A percentile compares a stretch with the other conserved stretches of the same genome.
phyloP scores from a whole-genome alignment of 2,888 invertebrate species.

The Chrysina gloriosa region DNA sequence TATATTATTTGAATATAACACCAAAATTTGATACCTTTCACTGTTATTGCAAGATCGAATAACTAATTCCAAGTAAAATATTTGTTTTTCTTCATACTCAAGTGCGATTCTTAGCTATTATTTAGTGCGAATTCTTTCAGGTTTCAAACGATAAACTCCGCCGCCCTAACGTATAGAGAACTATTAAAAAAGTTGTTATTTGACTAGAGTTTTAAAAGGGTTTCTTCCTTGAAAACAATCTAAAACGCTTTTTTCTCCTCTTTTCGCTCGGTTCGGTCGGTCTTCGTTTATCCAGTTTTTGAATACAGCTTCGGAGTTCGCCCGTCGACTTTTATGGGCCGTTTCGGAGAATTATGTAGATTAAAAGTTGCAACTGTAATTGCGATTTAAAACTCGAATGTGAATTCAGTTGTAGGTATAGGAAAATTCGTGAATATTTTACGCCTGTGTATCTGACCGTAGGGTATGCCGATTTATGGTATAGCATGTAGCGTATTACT shows the following conservation, averaged over 20 bases:
- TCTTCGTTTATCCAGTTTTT: slow-evolving; percentile 49
- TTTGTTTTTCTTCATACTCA: no score
- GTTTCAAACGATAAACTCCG: slow-evolving; percentile 16
- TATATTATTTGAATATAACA: no score
- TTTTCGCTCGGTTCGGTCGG: slow-evolving; percentile 23
- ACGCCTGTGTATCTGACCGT: slow-evolving; percentile 42
- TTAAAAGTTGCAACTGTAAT: slow-evolving; percentile 61
- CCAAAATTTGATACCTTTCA: no score
- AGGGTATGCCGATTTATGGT: slow-evolving; percentile 27
- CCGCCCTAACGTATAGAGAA: slow-evolving; percentile 27
- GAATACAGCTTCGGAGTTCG: slow-evolving; percentile 50
- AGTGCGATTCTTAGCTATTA: slow-evolving; percentile 8
- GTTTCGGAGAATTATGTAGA: slow-evolving; percentile 59
- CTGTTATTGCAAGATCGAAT: no score
- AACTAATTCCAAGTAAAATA: no score
- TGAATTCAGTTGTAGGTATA: slow-evolving; percentile 46
- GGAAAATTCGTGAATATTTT: slow-evolving; percentile 49
- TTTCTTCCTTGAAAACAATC: slow-evolving; percentile 47
- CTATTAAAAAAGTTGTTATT: slow-evolving; percentile 43
- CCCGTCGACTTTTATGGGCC: slow-evolving; percentile 57
- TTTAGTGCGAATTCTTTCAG: slow-evolving; percentile 22
- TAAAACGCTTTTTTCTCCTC: slow-evolving; percentile 47
- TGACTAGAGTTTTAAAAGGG: slow-evolving; percentile 44
- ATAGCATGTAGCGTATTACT: background rate
- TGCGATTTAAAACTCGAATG: slow-evolving; percentile 58